Conservation (phyloP, 2,113 vertebrate species). For the Lynx canadensis region DNA sequence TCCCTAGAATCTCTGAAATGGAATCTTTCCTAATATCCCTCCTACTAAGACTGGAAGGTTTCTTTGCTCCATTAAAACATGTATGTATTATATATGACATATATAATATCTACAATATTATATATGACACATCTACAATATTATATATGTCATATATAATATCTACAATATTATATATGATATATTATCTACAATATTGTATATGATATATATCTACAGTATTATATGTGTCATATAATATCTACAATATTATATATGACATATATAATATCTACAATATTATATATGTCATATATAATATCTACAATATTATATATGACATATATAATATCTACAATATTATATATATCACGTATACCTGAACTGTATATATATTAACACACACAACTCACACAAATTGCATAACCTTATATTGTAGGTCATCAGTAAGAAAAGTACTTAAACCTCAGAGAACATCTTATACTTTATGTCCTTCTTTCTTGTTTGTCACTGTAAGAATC, state of each 20-base stretch:
- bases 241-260: neutral
- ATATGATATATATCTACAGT: too few relatives aligned
- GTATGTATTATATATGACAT: neutral
- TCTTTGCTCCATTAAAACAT: neutral
- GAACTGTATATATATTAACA: neutral
- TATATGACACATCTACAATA: too few relatives aligned
- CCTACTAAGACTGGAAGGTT: neutral
- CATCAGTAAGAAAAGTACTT: slow-evolving; percentile 68
- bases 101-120: neutral
- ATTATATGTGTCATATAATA: too few relatives aligned
- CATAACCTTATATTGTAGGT: slow-evolving; percentile 7
- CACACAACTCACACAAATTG: neutral
- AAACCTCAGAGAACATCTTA: slow-evolving; percentile 66
- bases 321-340: neutral
- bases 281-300: too few relatives aligned
- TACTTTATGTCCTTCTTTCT: slow-evolving; percentile 67
- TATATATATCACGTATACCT: neutral
- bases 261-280: neutral
- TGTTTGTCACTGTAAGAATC: slow-evolving; percentile 74
- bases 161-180: neutral
- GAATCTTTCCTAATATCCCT: neutral
- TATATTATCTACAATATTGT: neutral
- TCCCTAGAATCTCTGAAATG: slow-evolving; percentile 2
- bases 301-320: neutral
- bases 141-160: too few relatives aligned